Evolutionary conservation across 2,888 invertebrate genomes (phyloP), one percentile per base, ranked within the genome.

Genomic region (Ophion slaviceki): DNA sequence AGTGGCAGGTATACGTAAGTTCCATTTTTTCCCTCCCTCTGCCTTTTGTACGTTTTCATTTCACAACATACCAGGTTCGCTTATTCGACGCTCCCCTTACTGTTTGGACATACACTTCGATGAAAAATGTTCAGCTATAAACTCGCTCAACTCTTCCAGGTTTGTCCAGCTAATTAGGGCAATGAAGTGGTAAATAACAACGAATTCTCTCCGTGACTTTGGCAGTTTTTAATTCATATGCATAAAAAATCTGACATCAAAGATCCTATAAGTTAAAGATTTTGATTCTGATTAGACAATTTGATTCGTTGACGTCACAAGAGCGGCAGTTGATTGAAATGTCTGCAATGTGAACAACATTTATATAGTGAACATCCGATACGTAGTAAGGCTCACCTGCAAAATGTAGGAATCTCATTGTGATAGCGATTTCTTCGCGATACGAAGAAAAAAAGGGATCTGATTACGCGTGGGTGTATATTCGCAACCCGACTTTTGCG

Each of bases 11-110:
- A 74, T 45, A 47, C 70, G 68, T 24, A 67, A 80, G 40, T 80
- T 82, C 75, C 83, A 82, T 87, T 82, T 87, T 82, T 81, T 71
- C 64, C 64, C 61, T 64, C 84, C 66, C 74, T 47, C 45, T 76
- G 57, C 61, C 62, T 28, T 53, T 78, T 81, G 80, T 68, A 71
- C 62, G 40, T 74, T 82, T 84, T 80, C 82, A 53, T 82, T 81
- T 45, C 68, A 47, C 61, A 1, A 47, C 59, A 62, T 80, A 68
- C 20, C 24, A 32, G n/a, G 11, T 47, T 72, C 66, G 61, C 17
- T 61, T 53, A 40, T 80, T 80, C 70, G 70, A 71, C 57, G 45
- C 20, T 28, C 14, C 24, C 28, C 20, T 28, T 74, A 14, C 32
- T 28, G 61, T 79, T 78, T 20, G 20, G 20, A 62, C 36, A 20